Conservation (phyloP, 2,797 vertebrate genomes). For the Xiphorhynchus erythropygius region DNA sequence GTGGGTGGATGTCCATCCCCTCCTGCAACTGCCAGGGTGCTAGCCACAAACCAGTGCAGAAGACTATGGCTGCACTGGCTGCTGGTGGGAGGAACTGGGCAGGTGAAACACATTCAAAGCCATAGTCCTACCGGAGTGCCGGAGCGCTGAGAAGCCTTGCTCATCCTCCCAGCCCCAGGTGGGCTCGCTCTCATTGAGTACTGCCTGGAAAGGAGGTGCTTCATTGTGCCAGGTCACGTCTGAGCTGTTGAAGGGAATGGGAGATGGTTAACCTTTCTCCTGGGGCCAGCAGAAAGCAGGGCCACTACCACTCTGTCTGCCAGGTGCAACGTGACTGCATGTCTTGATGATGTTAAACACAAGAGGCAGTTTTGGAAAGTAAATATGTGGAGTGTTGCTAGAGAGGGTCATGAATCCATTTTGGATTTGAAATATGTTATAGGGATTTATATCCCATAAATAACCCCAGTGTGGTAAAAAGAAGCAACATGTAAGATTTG, state of each 20-base stretch:
- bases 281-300: not conserved
- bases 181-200: slow-evolving; percentile 80
- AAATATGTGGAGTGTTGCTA: not conserved
- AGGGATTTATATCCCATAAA: not conserved
- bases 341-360: not conserved
- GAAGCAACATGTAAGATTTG: not conserved
- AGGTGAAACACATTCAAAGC: rapidly evolving
- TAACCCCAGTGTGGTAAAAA: not conserved
- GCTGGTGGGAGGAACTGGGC: not conserved
- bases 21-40: not conserved
- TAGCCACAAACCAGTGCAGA: not conserved
- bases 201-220: slow-evolving; percentile 62
- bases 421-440: not conserved
- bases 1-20: not conserved
- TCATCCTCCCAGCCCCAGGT: slow-evolving; percentile 87
- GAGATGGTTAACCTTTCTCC: not conserved
- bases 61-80: not conserved
- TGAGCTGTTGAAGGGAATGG: slow-evolving; percentile 51
- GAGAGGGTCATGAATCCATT: not conserved
- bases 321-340: rapidly evolving
- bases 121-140: slow-evolving; percentile 85
- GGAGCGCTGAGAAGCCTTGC: slow-evolving; percentile 94
- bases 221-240: slow-evolving; percentile 83
- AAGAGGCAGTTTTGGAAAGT: not conserved
- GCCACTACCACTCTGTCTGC: not conserved